Evolutionary conservation across 2,113 vertebrate genomes (phyloP).

Genomic region (Mobula hypostoma): DNA sequence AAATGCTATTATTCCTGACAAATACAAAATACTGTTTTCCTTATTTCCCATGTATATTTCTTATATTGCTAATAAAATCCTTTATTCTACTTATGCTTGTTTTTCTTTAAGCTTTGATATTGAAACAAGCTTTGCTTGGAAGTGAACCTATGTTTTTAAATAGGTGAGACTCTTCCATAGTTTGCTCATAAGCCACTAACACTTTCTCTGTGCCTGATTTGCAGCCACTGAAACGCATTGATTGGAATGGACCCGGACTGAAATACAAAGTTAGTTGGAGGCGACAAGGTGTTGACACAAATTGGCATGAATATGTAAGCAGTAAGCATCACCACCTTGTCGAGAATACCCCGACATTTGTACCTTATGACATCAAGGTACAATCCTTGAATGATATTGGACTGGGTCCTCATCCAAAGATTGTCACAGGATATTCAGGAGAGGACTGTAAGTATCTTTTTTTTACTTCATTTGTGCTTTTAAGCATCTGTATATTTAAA

Average conservation of each 20-base stretch:
- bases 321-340: constrained; percentile 76
- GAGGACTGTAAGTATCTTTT: constrained; percentile 79
- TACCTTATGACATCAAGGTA: constrained; percentile 85
- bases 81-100: too few species aligned
- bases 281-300: constrained; percentile 57
- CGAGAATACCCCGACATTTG: constrained; percentile 75
- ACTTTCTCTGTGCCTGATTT: constrained; percentile 34
- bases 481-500: background rate
- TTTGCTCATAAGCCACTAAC: background rate
- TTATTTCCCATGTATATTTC: background rate
- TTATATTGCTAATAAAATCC: background rate
- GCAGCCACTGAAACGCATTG: constrained; percentile 73
- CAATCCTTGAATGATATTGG: constrained; percentile 78
- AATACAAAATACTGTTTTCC: background rate
- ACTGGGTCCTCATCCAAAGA: constrained; percentile 69
- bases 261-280: constrained; percentile 86
- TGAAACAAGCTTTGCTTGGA: background rate
- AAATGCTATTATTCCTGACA: background rate
- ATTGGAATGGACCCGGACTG: constrained; percentile 81
- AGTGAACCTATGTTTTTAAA: too few species aligned
- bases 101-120: background rate
- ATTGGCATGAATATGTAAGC: constrained; percentile 77
- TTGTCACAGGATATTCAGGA: constrained; percentile 75
- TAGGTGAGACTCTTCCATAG: background rate
- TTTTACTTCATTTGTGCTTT: background rate